Conservation (phyloP, 2,888 invertebrate species). For the Sceliomorpha sp. region DNA sequence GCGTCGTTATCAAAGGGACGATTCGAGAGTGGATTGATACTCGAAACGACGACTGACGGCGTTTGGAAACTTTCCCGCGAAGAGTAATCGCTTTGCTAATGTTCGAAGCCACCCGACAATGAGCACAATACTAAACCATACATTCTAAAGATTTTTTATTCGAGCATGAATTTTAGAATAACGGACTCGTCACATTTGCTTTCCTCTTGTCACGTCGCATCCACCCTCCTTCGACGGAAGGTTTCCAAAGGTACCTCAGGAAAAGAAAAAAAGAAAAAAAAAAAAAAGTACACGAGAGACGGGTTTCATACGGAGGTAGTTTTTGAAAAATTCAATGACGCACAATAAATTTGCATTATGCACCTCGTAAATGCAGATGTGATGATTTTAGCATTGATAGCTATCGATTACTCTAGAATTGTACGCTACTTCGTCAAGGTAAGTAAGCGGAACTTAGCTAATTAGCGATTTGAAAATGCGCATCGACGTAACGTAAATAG, state of each 20-base stretch:
- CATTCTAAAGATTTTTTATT: no score
- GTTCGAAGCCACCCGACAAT: no score
- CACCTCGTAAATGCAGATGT: constrained; percentile 77
- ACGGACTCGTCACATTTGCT: no score
- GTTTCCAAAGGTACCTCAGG: constrained; percentile 31
- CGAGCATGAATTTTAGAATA: no score
- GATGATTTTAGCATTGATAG: constrained; percentile 73
- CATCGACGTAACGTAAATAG: constrained; percentile 40
- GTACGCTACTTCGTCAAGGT: constrained; percentile 46
- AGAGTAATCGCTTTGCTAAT: no score
- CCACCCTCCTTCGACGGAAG: constrained; percentile 1
- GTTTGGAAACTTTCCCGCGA: constrained; percentile 1
- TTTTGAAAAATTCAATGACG: constrained; percentile 75
- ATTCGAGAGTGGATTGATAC: constrained; percentile 67
- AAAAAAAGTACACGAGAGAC: neutral
- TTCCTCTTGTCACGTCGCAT: no score
- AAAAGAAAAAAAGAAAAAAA: constrained; percentile 22
- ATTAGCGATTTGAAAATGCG: constrained; percentile 47
- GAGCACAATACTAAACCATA: no score
- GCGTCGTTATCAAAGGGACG: constrained; percentile 50
- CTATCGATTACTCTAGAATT: constrained; percentile 60
- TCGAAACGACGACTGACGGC: neutral
- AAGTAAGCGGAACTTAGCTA: constrained; percentile 42
- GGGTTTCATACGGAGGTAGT: constrained; percentile 27
- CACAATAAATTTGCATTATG: constrained; percentile 77